Evolutionary conservation across 2,797 vertebrate species (phyloP), one percentile per base, ranked within the genome.

Genomic region (Pteropus rufus): DNA sequence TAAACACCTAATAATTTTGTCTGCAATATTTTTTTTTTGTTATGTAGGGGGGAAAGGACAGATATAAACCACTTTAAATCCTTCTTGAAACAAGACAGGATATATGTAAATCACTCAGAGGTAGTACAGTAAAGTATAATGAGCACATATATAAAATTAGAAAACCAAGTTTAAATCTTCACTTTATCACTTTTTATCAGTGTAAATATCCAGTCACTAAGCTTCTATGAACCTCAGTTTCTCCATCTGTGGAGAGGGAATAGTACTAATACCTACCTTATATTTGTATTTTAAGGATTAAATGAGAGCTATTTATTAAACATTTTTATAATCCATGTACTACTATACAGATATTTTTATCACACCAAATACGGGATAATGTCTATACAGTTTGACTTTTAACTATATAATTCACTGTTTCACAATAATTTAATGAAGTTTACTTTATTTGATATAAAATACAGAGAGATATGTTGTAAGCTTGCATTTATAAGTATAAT

Each of bases 1-100:
- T 85, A 91, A 90, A 52, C n/a, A 44, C 3, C 62, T 94, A n/a
- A 62, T 84, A 65, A 77, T 87, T 95, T 85, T 94, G 16, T 77
- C 34, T 91, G 54, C 36, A 49, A 2, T 93, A 84, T 88, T 0
- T 7, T 83, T 91, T 62, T 73, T 89, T 60, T 70, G 10, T 73
- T 79, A 29, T 41, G 1, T 60, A 36, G 11, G 46, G 46, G 24
- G 3, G 26, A 96, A 10, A 84, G 18, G 39, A 67, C 16, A 92
- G 49, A 64, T 49, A 3, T 85, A 90, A 96, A 39, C 46, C 34
- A 58, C 44, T 80, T 84, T 62, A 89, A 92, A 92, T 62, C 24
- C 49, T 76, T 62, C 81, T 69, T 77, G 24, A 89, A 93, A 72
- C 39, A 91, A 91, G 24, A 56, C n/a, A 67, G 29, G 14, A 1